Evolutionary conservation across 2,113 vertebrate species (phyloP).

Genomic region (Dicentrarchus labrax): DNA sequence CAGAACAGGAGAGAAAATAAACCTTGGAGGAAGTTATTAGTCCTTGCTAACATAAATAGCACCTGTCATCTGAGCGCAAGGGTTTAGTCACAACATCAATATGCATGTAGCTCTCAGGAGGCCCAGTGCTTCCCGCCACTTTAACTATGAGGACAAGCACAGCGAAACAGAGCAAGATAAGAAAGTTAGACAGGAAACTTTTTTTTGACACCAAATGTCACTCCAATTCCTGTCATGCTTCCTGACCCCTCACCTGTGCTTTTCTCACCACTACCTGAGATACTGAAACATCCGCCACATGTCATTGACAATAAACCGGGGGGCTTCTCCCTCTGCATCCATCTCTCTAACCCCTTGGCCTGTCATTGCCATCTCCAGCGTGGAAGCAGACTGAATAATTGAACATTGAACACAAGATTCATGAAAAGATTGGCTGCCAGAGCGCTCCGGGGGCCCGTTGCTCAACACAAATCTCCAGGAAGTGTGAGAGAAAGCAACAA

Average conservation of each 20-base stretch:
- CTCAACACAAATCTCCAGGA: constrained; percentile 64
- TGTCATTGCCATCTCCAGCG: constrained; percentile 36
- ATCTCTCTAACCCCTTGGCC: constrained; percentile 25
- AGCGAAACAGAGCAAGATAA: background rate
- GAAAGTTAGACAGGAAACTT: background rate
- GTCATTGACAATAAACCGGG: constrained; percentile 21
- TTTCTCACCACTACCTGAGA: constrained; percentile 23
- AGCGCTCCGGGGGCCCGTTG: constrained; percentile 28
- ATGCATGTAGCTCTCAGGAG: constrained; percentile 38
- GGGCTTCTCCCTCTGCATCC: constrained; percentile 21
- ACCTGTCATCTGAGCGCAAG: constrained; percentile 41
- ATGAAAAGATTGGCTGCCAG: constrained; percentile 62
- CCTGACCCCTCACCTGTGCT: constrained; percentile 26
- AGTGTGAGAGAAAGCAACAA: constrained; percentile 64
- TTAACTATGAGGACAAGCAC: constrained; percentile 29
- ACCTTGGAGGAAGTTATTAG: constrained; percentile 42
- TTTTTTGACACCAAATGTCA: background rate
- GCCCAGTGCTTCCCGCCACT: background rate
- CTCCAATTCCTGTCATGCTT: background rate
- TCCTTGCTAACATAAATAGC: constrained; percentile 53
- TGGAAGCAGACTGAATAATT: constrained; percentile 73
- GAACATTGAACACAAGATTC: constrained; percentile 68
- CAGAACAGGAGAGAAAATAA: constrained; percentile 26
- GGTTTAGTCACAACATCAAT: constrained; percentile 47
- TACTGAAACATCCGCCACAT: constrained; percentile 1